Evolutionary conservation across 2,113 vertebrate species (phyloP), one percentile per base, ranked within the genome.

Genomic region (Telmatochromis bifrenatus): DNA sequence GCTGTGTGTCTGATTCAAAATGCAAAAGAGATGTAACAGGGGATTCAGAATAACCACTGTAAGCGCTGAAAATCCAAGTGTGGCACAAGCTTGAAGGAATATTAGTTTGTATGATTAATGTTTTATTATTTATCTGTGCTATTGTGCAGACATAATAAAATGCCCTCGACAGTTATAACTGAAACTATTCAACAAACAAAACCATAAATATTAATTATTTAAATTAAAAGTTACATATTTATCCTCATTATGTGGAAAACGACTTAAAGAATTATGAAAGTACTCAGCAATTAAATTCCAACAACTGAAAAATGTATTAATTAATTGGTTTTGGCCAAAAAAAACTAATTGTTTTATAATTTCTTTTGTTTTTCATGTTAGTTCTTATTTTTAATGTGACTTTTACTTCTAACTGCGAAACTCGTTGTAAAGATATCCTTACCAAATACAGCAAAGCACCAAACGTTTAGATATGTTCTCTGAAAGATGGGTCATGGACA

Each of bases 111-210:
- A 65, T 21, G 60, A 68, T 68, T 8, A 68, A 0, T 37, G 19
- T 21, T 21, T 68, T 68, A 68, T 42, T 70, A 42, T 42, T 70
- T 23, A 70, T 73, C 33, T 0, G n/a, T 42, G 39, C 37, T 42
- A 7, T 10, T 70, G 65, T 70, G 65, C 21, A 70, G 65, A 70
- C 37, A 45, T 70, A 5, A 70, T 23, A 23, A 70, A 70, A 70
- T 39, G n/a, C 5, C 35, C 19, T 6, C 3, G 7, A 9, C n/a
- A 23, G n/a, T 39, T 68, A 0, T 68, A 39, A 37, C 1, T 1
- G 33, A 68, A 68, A 68, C 65, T 6, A 70, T 42, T 70, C 35
- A 70, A 42, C 3, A 39, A 42, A 70, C 62, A 39, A 68, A 68
- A 1, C 62, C 35, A 23, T 14, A 68, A 68, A 68, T 68, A 0